These are phyloP conservation scores for Charaxes varanes DNA, from an alignment of 1,140 invertebrate genomes.

Conservation along the genomic window DNA sequence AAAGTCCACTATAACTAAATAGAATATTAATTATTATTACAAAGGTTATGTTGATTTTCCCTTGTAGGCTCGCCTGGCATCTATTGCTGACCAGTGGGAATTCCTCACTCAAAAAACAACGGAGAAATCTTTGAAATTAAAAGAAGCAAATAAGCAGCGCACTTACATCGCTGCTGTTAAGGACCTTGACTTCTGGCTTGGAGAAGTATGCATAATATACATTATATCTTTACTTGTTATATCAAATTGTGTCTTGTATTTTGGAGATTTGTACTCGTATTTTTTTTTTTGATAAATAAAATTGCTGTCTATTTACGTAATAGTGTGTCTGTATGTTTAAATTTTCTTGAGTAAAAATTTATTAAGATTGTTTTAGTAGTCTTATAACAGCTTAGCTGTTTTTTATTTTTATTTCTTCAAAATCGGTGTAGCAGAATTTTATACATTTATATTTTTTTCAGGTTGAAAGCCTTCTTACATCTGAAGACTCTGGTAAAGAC, in stretches of 20 bases:
- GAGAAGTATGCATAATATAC: slow-evolving; percentile 78
- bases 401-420: no score
- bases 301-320: no score
- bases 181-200: slow-evolving; percentile 99
- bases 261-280: no score
- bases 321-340: no score
- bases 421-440: no score
- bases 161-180: slow-evolving; percentile 99
- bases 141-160: slow-evolving; percentile 98
- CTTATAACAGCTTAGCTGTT: no score
- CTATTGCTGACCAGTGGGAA: slow-evolving; percentile 99
- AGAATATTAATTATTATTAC: background rate
- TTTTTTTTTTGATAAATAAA: no score
- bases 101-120: slow-evolving; percentile 97
- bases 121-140: slow-evolving; percentile 97
- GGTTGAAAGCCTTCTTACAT: slow-evolving; percentile 96
- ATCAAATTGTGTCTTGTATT: no score
- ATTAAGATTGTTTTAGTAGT: no score
- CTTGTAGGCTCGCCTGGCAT: slow-evolving; percentile 83
- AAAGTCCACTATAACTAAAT: background rate
- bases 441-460: slow-evolving; percentile 19
- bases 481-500: slow-evolving; percentile 98
- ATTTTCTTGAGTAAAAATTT: no score
- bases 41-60: background rate
- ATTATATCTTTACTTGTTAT: no score